These are phyloP conservation scores for Drosophila meridionalis DNA, from an alignment of 2,888 invertebrate species.

Conservation along the genomic window DNA sequence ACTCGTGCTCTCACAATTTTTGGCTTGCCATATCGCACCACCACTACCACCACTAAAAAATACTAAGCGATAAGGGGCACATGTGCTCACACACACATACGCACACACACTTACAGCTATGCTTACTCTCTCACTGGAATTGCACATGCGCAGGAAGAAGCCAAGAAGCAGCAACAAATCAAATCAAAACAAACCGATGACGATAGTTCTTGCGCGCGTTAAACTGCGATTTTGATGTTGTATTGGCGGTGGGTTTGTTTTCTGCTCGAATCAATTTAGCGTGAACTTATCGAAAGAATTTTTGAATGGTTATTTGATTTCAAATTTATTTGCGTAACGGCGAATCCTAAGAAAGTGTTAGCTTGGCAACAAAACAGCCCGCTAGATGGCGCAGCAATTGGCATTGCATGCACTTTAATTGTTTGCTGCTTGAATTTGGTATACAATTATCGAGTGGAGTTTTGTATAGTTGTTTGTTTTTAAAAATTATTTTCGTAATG, in stretches of 20 bases:
- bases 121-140: slow-evolving; percentile 33
- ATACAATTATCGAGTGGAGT: background rate
- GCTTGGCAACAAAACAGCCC: background rate
- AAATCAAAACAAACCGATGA: slow-evolving; percentile 40
- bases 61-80: slow-evolving; percentile 19
- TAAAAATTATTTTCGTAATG: slow-evolving; percentile 5
- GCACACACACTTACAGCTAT: background rate
- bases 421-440: slow-evolving; percentile 4
- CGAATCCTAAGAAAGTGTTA: slow-evolving; percentile 6
- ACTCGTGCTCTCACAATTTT: slow-evolving; percentile 46
- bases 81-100: slow-evolving; percentile 13
- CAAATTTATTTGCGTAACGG: slow-evolving; percentile 6
- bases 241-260: background rate
- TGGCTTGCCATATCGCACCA: slow-evolving; percentile 63
- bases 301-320: background rate
- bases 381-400: slow-evolving; percentile 34
- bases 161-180: background rate
- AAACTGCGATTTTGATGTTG: slow-evolving; percentile 7
- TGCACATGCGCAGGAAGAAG: slow-evolving; percentile 72
- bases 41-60: slow-evolving; percentile 21
- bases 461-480: background rate
- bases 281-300: background rate
- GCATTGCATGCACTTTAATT: slow-evolving; percentile 18
- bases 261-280: slow-evolving; percentile 8
- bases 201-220: slow-evolving; percentile 37